phyloP scores from a whole-genome alignment of 1,140 invertebrate species.

The Heliothis virescens region DNA sequence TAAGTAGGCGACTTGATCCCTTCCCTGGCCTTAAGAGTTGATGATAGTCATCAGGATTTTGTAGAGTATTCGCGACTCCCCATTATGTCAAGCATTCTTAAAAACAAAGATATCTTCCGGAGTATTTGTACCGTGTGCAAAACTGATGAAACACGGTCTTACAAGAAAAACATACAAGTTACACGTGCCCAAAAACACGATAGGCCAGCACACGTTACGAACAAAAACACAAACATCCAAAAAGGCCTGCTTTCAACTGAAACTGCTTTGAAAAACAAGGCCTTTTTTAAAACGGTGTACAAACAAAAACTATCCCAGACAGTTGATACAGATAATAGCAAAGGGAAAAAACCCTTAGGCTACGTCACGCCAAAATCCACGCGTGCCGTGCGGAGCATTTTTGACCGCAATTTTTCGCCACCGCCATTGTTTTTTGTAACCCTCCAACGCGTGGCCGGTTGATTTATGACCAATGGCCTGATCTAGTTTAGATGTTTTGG shows the following conservation, averaged over 20 bases:
- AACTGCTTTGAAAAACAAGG: neutral
- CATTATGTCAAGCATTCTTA: too few species aligned
- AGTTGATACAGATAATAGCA: slow-evolving; percentile 21
- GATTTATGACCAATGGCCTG: slow-evolving; percentile 60
- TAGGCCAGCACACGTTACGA: too few species aligned
- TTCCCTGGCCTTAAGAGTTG: too few species aligned
- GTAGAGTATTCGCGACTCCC: too few species aligned
- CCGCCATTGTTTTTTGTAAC: slow-evolving; percentile 58
- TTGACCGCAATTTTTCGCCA: slow-evolving; percentile 58
- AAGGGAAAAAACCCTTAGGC: slow-evolving; percentile 26
- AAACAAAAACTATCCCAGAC: slow-evolving; percentile 29
- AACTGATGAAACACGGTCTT: too few species aligned
- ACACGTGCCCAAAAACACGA: too few species aligned
- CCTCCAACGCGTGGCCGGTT: slow-evolving; percentile 55
- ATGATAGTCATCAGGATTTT: too few species aligned
- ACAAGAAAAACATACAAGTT: too few species aligned
- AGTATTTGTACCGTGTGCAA: too few species aligned
- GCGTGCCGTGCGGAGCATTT: slow-evolving; percentile 21
- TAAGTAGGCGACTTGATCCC: too few species aligned
- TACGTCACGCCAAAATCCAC: slow-evolving; percentile 6
- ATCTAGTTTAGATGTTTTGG: slow-evolving; percentile 63
- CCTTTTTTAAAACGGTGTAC: slow-evolving; percentile 16
- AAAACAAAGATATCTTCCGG: too few species aligned
- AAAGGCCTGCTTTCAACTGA: neutral
- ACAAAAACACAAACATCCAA: neutral